Conservation (phyloP, 2,113 vertebrate species). For the Cololabis saira region DNA sequence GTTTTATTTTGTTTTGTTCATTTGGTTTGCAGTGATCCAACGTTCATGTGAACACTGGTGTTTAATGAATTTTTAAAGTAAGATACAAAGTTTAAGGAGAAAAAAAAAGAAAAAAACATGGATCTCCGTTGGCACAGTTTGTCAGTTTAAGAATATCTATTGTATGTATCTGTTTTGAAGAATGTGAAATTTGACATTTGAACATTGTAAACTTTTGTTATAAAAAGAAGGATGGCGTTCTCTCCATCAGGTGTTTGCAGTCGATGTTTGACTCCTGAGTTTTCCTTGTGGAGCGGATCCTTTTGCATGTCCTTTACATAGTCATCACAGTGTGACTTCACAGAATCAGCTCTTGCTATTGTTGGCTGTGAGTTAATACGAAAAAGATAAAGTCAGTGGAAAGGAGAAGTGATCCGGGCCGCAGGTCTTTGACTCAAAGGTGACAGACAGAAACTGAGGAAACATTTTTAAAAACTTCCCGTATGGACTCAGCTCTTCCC, state of each 20-base stretch:
- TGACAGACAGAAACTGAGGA: conserved; percentile 2
- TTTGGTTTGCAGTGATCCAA: too few species aligned
- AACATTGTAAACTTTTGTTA: neutral
- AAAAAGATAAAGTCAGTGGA: conserved; percentile 22
- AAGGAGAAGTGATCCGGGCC: conserved; percentile 47
- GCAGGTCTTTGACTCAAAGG: conserved; percentile 45
- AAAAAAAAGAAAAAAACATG: too few species aligned
- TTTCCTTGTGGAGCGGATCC: neutral
- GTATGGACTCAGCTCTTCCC: neutral
- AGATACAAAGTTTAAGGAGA: too few species aligned
- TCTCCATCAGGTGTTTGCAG: neutral
- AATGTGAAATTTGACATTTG: neutral
- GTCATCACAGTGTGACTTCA: conserved; percentile 36
- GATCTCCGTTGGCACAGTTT: too few species aligned
- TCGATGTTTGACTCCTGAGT: neutral
- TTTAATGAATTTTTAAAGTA: too few species aligned
- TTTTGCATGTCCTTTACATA: conserved; percentile 51
- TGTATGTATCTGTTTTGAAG: neutral
- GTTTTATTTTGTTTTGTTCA: too few species aligned
- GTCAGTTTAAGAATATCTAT: too few species aligned
- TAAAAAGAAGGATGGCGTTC: neutral
- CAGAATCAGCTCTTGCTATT: conserved; percentile 20
- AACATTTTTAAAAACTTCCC: conserved; percentile 23
- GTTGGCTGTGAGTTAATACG: neutral
- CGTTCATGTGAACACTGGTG: too few species aligned